Evolutionary conservation across 2,113 vertebrate species (phyloP).

Genomic region (Aegithalos caudatus): DNA sequence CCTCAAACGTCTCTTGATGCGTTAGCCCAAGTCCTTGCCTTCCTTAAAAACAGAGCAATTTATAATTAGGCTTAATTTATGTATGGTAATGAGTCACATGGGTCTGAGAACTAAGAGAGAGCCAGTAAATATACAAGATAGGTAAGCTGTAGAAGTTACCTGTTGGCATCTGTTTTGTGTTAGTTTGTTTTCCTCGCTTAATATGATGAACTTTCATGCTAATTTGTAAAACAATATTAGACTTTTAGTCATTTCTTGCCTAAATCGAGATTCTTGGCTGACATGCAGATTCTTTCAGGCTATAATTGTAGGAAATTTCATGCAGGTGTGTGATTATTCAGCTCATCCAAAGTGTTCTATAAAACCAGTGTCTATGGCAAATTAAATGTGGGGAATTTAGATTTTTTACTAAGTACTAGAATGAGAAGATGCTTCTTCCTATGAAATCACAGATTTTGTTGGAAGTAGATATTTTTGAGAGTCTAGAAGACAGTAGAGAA

Average conservation of each 20-base stretch:
- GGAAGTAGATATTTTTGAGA: background rate
- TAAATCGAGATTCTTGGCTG: conserved; percentile 48
- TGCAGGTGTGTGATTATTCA: conserved; percentile 62
- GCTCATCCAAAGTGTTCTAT: conserved; percentile 47
- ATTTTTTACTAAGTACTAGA: conserved; percentile 18
- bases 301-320: conserved; percentile 34
- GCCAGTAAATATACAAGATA: background rate
- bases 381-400: conserved; percentile 2
- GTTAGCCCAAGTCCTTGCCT: background rate
- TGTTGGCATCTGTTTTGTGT: background rate
- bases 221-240: background rate
- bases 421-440: background rate
- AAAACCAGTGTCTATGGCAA: conserved; percentile 40
- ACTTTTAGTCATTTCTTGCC: background rate
- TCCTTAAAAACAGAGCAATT: background rate
- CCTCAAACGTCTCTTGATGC: background rate
- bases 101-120: background rate
- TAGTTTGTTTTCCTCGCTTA: background rate
- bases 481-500: background rate
- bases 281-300: background rate
- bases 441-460: background rate
- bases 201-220: background rate
- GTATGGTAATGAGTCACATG: background rate
- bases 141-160: background rate
- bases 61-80: conserved; percentile 14